Evolutionary conservation across 2,797 vertebrate species (phyloP).

Genomic region (Anguilla obscura): DNA sequence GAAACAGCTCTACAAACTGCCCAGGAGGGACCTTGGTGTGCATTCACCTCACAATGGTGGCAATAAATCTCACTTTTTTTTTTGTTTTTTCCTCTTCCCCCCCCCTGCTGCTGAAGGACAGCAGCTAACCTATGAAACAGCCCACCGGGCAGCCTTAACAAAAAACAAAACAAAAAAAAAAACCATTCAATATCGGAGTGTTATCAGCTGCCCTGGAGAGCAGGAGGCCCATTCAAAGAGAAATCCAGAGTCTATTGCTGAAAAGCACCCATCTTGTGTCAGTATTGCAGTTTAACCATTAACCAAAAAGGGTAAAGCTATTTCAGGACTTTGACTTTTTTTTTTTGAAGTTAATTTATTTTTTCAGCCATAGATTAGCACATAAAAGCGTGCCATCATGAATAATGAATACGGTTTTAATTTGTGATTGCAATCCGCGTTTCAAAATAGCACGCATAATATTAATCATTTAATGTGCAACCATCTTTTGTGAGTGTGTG

Average conservation of each 20-base stretch:
- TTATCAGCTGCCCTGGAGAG: neutral
- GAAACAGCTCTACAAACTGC: neutral
- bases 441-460: neutral
- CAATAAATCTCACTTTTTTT: neutral
- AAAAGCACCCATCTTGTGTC: neutral
- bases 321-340: neutral
- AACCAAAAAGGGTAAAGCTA: neutral
- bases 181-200: neutral
- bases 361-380: neutral
- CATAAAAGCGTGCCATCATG: neutral
- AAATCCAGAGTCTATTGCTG: neutral
- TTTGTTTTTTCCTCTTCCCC: neutral
- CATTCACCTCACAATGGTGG: neutral
- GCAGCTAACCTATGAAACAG: neutral
- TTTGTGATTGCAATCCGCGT: neutral
- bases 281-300: neutral
- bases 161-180: neutral
- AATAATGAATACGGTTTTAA: neutral
- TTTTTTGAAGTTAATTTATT: neutral
- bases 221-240: neutral
- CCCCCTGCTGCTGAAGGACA: neutral
- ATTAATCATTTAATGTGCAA: neutral
- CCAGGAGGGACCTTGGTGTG: neutral
- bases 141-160: too few species aligned
- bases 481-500: neutral